phyloP scores from a whole-genome alignment of 1,140 invertebrate species.

The Scaptomyza hsui region DNA sequence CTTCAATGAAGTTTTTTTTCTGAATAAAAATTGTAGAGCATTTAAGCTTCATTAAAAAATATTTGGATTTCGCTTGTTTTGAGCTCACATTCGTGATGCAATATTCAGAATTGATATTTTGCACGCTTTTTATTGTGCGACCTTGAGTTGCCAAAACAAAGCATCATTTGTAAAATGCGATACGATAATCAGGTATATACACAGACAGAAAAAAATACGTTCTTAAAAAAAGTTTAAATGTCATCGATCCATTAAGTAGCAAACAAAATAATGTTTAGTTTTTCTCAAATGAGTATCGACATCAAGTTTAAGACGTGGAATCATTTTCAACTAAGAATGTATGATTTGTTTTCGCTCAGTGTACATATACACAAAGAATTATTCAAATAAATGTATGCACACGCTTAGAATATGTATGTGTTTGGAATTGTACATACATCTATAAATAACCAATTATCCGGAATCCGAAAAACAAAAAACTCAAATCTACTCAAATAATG shows the following conservation, averaged over 20 bases:
- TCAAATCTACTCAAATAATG: constrained; percentile 33
- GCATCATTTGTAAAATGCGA: constrained; percentile 59
- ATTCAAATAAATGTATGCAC: constrained; percentile 5
- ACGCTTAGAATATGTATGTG: constrained; percentile 12
- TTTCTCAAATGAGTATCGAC: too few species aligned
- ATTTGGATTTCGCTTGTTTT: not conserved
- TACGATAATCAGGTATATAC: constrained; percentile 14
- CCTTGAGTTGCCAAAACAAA: constrained; percentile 68
- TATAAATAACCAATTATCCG: constrained; percentile 61
- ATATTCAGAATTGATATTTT: constrained; percentile 67
- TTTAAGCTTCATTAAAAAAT: too few species aligned
- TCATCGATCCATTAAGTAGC: too few species aligned
- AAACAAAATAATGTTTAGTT: too few species aligned
- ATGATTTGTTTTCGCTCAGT: not conserved
- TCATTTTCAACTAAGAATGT: too few species aligned
- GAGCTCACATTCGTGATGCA: constrained; percentile 58
- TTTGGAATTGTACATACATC: constrained; percentile 15
- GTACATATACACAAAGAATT: not conserved
- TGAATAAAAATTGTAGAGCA: too few species aligned
- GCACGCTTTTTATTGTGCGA: constrained; percentile 50
- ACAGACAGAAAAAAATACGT: not conserved
- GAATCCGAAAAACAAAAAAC: not conserved
- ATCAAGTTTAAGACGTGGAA: too few species aligned
- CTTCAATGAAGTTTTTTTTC: too few species aligned
- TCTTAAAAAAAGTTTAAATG: too few species aligned